Base-by-base conservation (phyloP, 1,140 invertebrate genomes). In the Bursaphelenchus mucronatus region DNA sequence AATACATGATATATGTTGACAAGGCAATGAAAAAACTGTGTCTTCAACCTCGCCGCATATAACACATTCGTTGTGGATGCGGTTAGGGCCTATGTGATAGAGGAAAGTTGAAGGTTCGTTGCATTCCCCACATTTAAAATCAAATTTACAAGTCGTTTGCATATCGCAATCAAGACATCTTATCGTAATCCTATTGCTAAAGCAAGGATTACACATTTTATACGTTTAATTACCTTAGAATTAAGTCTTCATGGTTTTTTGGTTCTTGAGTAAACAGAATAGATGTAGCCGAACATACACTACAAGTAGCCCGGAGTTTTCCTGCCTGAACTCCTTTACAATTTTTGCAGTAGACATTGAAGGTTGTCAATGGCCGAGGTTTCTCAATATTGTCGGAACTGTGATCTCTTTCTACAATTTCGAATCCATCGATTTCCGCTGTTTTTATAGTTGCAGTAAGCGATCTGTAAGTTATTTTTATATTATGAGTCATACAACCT, bases 11-110 rank as follows among this genome's bases (percentile, higher is more conserved):
- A 46, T 10, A 59, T 69, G 71, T 30, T 15, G 40, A 57, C 68
- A 69, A 11, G 17, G 15, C 5, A 69, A 49, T n/a, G 43, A 30
- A 19, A 69, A 39, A 11, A 62, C 39, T 7, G 66, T 19, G 13
- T n/a, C 43, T 39, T 71, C 58, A 0, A 71, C 44, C 30, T 67
- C 67, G 43, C 68, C 70, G 46, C 68, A 69, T 66, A 69, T 69
- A 9, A 64, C 39, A 64, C 68, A 69, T 10, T 74, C 68, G 15
- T 43, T 46, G 21, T 51, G 21, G 15, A 17, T 57, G 10, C 44
- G 30, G 43, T 69, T 69, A 30, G 40, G 45, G 45, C 40, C 44
- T 46, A 69, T 44, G 46, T 44, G 15, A 40, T n/a, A 63, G 3
- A 15, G 40, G 11, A 68, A 49, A 8, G 21, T 8, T 10, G 8